Evolutionary conservation across 35 echinoderm and acorn worm genomes (phyloP).

Genomic region (Patiria miniata): DNA sequence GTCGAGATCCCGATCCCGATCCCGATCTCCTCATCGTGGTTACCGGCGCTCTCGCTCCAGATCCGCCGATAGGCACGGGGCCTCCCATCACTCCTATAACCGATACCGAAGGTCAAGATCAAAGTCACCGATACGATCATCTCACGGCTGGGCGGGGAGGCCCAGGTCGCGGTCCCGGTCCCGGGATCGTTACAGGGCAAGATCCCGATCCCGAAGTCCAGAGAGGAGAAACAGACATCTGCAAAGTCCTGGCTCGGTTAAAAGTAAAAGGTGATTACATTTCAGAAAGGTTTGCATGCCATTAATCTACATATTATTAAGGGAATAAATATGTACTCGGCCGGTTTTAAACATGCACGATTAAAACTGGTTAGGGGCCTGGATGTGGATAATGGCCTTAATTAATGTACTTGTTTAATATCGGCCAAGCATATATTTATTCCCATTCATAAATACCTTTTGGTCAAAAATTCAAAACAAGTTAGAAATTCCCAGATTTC

Average conservation of each 20-base stretch:
- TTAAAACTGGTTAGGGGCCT: too few relatives aligned
- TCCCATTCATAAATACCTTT: too few relatives aligned
- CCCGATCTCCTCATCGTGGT: slow-evolving; percentile 28
- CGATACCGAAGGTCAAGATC: slow-evolving; percentile 38
- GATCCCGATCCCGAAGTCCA: slow-evolving; percentile 65
- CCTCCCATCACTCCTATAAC: background rate
- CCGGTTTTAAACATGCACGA: too few relatives aligned
- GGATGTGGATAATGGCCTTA: too few relatives aligned
- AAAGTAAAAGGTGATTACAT: slow-evolving; percentile 4
- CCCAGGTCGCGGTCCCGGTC: slow-evolving; percentile 30
- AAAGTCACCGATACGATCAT: background rate
- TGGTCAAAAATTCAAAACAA: too few relatives aligned
- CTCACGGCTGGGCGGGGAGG: background rate
- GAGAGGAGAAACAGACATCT: background rate
- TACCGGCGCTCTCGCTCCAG: slow-evolving; percentile 51
- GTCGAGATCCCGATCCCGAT: background rate
- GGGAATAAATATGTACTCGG: too few relatives aligned
- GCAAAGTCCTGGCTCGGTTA: background rate
- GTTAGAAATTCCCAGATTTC: too few relatives aligned
- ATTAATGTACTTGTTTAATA: too few relatives aligned
- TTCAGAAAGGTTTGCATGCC: too few relatives aligned
- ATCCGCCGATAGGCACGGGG: slow-evolving; percentile 15
- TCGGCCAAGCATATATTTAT: too few relatives aligned
- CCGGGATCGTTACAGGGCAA: slow-evolving; percentile 17
- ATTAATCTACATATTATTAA: too few relatives aligned